Conservation (phyloP, 2,888 invertebrate genomes). For the Dolomedes plantarius region DNA sequence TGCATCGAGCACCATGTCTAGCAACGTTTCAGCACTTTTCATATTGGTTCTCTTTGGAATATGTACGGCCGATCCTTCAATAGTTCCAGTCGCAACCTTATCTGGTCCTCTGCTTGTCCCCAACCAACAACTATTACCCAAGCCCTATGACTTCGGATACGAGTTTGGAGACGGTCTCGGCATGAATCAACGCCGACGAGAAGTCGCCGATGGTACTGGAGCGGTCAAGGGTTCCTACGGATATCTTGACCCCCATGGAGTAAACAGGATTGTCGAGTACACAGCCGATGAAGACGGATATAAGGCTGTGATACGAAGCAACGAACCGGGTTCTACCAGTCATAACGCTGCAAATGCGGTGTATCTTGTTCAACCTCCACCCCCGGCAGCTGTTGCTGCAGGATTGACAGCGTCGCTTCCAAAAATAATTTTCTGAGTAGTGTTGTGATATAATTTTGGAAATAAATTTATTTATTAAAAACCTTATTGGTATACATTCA, state of each 20-base stretch:
- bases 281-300: conserved; percentile 41
- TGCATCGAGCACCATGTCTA: too few relatives aligned
- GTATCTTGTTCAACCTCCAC: conserved; percentile 17
- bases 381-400: conserved; percentile 19
- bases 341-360: conserved; percentile 18
- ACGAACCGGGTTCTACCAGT: conserved; percentile 53
- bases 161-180: conserved; percentile 5
- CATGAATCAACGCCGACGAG: conserved; percentile 26
- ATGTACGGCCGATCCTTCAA: too few relatives aligned
- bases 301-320: conserved; percentile 36
- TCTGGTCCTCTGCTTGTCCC: too few relatives aligned
- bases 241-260: conserved; percentile 28
- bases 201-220: conserved; percentile 25
- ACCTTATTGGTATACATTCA: too few relatives aligned
- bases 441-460: too few relatives aligned
- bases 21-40: too few relatives aligned
- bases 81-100: too few relatives aligned
- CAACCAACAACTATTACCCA: neutral
- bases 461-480: too few relatives aligned
- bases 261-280: conserved; percentile 48
- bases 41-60: too few relatives aligned
- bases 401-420: too few relatives aligned
- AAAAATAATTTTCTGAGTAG: too few relatives aligned
- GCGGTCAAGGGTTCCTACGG: conserved; percentile 37
- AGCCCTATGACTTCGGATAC: neutral